These are phyloP conservation scores for Drosophila prostipennis DNA, from an alignment of 2,888 invertebrate genomes.

Conservation along the genomic window DNA sequence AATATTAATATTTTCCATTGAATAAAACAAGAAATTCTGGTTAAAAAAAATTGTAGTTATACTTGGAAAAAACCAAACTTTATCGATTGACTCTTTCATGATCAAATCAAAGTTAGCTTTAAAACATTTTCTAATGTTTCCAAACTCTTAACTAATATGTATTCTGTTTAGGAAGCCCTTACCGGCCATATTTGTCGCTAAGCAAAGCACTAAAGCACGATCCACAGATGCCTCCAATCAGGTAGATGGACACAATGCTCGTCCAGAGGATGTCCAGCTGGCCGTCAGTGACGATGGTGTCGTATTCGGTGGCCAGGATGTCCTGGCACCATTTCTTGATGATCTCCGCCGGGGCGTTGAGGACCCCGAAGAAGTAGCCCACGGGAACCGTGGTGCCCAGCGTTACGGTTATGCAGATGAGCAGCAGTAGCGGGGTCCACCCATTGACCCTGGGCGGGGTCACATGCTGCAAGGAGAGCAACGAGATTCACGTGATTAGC, in stretches of 20 bases:
- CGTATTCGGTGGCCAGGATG: constrained; percentile 87
- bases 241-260: constrained; percentile 93
- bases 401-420: constrained; percentile 89
- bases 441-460: constrained; percentile 39
- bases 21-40: no score
- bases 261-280: constrained; percentile 90
- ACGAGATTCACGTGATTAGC: constrained; percentile 11
- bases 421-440: constrained; percentile 85
- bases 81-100: no score
- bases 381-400: constrained; percentile 91
- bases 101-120: no score
- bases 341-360: constrained; percentile 91
- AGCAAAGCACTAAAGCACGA: constrained; percentile 91
- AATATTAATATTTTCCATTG: no score
- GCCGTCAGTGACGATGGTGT: constrained; percentile 83
- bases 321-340: constrained; percentile 89
- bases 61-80: no score
- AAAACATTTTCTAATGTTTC: no score
- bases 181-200: constrained; percentile 89
- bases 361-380: constrained; percentile 93
- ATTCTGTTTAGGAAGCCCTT: not conserved
- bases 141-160: no score
- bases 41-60: no score
- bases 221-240: constrained; percentile 94
- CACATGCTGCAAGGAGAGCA: constrained; percentile 49